These are phyloP conservation scores for Enhydra lutris DNA, from an alignment of 2,113 vertebrate species.

Conservation along the genomic window DNA sequence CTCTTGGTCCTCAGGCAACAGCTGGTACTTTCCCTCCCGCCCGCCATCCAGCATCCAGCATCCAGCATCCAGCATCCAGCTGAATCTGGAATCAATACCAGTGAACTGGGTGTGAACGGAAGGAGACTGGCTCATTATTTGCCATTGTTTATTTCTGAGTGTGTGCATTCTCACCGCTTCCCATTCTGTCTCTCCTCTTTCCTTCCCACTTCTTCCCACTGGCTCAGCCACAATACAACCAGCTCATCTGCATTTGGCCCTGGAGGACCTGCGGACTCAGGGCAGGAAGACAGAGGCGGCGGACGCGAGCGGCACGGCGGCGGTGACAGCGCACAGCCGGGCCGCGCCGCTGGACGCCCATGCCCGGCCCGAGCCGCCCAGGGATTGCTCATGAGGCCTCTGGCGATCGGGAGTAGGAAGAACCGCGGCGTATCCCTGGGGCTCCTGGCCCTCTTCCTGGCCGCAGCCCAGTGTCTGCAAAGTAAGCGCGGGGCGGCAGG, in stretches of 20 bases:
- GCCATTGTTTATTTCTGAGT: constrained; percentile 5
- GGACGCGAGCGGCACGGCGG: neutral
- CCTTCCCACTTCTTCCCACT: neutral
- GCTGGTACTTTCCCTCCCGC: neutral
- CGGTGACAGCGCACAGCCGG: neutral
- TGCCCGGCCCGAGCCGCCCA: neutral
- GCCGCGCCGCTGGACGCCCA: neutral
- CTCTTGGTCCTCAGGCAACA: neutral
- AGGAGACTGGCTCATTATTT: constrained; percentile 23
- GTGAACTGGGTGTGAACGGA: constrained; percentile 53
- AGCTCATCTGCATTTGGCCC: neutral
- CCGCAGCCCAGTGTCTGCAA: constrained; percentile 76
- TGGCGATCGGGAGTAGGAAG: constrained; percentile 1
- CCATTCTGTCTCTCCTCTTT: too few species aligned
- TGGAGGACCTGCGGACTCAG: neutral
- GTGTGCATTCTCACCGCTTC: neutral
- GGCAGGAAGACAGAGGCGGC: neutral
- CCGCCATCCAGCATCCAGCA: neutral
- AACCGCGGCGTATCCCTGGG: constrained; percentile 53
- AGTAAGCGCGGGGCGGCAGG: constrained; percentile 66
- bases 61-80: neutral
- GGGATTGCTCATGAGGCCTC: constrained; percentile 76
- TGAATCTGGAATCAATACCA: constrained; percentile 35
- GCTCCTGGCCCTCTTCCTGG: constrained; percentile 76
- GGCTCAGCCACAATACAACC: neutral